Base-by-base conservation (phyloP, 2,113 vertebrate species). In the Rhizomys pruinosus region DNA sequence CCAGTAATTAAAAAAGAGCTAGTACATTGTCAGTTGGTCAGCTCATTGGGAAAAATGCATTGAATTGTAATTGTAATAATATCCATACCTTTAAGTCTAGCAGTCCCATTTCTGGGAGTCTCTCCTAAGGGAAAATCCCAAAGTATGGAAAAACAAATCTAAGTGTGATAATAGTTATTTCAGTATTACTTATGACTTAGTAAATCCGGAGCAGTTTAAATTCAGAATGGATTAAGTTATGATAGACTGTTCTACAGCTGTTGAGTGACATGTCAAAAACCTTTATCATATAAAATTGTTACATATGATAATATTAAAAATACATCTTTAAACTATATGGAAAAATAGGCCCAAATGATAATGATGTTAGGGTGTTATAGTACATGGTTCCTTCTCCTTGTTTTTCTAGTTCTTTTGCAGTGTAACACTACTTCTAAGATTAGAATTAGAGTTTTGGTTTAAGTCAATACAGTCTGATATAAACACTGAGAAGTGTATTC, bases 371-470 rank as follows among this genome's bases (percentile, higher is more conserved):
- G 6, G 2, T 69, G 64, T 78, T 90, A 81, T 44, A 68, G 34
- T 8, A 44, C 63, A 23, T 64, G 3, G 37, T 87, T 72, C 44
- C 80, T 39, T 72, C 44, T 34, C 66, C 55, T 34, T 86, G 1
- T 94, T 91, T 90, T 27, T n/a, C 61, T 32, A 64, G 87, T 79
- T 27, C 23, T 94, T 93, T 73, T 89, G 5, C 76, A 94, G 92
- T 23, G 4, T 52, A 93, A 34, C 89, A 25, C 25, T 92, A 81
- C 27, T 78, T 93, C 92, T 59, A 76, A 66, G 27, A 79, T 90
- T 89, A 91, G 94, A 95, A 72, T 92, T 72, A 73, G 27, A 91
- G 13, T 92, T 90, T 93, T 88, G 84, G 19, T 90, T 73, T 84
- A 85, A 94, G 89, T 84, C 29, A 77, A 87, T 74, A 71, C 59